Conservation (phyloP, 1,140 invertebrate species). For the Atta texana region DNA sequence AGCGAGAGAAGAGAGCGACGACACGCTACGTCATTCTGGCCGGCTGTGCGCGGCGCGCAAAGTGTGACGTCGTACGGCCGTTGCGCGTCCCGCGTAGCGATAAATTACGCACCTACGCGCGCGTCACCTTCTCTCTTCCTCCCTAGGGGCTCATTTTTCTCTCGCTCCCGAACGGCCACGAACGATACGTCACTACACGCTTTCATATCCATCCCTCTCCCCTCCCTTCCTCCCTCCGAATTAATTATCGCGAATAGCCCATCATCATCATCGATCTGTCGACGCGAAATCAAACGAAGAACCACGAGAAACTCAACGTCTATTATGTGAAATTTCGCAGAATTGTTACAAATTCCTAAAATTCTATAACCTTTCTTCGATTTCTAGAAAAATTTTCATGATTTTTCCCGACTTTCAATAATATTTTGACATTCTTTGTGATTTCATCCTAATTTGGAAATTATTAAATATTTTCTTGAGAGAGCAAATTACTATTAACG, state of each 20-base stretch:
- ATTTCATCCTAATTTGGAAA: too few relatives aligned
- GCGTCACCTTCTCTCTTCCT: slow-evolving; percentile 6
- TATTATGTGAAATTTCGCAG: too few relatives aligned
- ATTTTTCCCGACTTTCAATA: too few relatives aligned
- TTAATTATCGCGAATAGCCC: background rate
- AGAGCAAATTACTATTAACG: too few relatives aligned
- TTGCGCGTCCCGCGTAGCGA: slow-evolving; percentile 48
- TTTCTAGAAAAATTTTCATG: too few relatives aligned
- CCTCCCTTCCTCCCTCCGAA: background rate
- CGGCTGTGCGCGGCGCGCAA: slow-evolving; percentile 5
- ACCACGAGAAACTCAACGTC: background rate
- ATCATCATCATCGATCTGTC: background rate
- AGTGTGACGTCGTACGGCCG: slow-evolving; percentile 60
- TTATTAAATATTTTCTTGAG: too few relatives aligned
- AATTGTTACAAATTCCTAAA: too few relatives aligned
- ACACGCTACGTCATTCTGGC: slow-evolving; percentile 68
- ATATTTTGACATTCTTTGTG: too few relatives aligned
- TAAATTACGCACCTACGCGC: slow-evolving; percentile 70
- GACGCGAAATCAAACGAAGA: slow-evolving; percentile 1
- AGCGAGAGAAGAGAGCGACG: slow-evolving; percentile 64
- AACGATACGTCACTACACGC: background rate
- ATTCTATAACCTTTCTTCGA: too few relatives aligned
- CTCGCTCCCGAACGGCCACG: background rate
- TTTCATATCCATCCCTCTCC: background rate
- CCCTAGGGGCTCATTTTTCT: background rate